These are phyloP conservation scores for Oryzias woworae DNA, from an alignment of 2,113 vertebrate species.

Conservation along the genomic window DNA sequence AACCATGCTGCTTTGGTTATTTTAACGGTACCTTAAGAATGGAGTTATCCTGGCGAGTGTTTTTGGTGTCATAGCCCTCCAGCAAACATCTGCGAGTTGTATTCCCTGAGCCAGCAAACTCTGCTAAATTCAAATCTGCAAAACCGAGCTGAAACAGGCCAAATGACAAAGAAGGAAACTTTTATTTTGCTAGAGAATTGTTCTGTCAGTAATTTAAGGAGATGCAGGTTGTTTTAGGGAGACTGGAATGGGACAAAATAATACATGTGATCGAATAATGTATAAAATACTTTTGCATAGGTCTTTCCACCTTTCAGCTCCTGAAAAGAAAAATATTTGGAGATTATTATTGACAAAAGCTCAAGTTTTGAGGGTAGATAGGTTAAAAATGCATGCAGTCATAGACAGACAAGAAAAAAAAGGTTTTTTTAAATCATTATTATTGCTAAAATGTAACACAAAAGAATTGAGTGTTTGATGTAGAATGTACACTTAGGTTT, in stretches of 20 bases:
- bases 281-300: constrained; percentile 87
- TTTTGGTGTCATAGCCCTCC: constrained; percentile 99
- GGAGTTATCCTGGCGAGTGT: constrained; percentile 97
- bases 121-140: constrained; percentile 96
- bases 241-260: background rate
- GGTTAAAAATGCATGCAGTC: no score
- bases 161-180: constrained; percentile 24
- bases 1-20: background rate
- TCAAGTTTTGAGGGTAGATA: no score
- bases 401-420: no score
- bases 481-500: no score
- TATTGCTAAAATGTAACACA: no score
- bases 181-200: background rate
- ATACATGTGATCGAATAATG: constrained; percentile 27
- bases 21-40: constrained; percentile 91
- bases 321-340: constrained; percentile 64
- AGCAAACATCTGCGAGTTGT: constrained; percentile 95
- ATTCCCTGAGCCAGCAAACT: constrained; percentile 96
- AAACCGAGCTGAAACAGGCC: constrained; percentile 87
- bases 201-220: constrained; percentile 23
- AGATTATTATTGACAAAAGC: background rate
- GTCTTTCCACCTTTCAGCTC: constrained; percentile 96
- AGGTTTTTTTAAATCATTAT: no score
- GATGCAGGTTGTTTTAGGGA: constrained; percentile 2
- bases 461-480: no score